These are phyloP conservation scores for Istiophorus platypterus DNA, from an alignment of 2,113 vertebrate species.

Conservation along the genomic window DNA sequence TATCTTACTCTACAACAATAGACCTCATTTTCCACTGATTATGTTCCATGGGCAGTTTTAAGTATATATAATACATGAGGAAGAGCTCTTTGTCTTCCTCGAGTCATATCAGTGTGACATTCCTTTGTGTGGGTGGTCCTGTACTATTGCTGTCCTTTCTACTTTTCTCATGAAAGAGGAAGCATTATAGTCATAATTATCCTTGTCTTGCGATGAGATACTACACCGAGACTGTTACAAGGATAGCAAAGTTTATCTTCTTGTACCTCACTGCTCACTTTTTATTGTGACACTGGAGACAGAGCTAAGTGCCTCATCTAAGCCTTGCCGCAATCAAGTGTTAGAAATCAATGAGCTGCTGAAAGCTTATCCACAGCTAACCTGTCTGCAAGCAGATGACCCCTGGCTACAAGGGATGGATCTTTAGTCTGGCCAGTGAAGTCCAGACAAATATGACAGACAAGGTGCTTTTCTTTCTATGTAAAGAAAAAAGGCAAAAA, in stretches of 20 bases:
- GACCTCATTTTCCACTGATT: slow-evolving; percentile 53
- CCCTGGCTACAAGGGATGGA: slow-evolving; percentile 8
- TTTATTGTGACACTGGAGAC: slow-evolving; percentile 58
- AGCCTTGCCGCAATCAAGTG: slow-evolving; percentile 49
- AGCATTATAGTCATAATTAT: slow-evolving; percentile 19
- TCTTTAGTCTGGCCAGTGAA: slow-evolving; percentile 15
- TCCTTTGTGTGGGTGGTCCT: slow-evolving; percentile 54
- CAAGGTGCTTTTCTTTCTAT: neutral
- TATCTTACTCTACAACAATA: slow-evolving; percentile 63
- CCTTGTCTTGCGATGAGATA: slow-evolving; percentile 9
- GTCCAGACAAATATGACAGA: slow-evolving; percentile 10
- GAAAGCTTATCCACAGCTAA: slow-evolving; percentile 60
- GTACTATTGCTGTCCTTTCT: slow-evolving; percentile 30
- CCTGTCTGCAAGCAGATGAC: slow-evolving; percentile 54
- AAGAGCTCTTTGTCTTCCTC: slow-evolving; percentile 43
- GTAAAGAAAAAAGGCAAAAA: neutral
- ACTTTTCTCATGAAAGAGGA: slow-evolving; percentile 48
- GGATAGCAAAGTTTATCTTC: slow-evolving; percentile 15
- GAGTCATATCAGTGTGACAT: slow-evolving; percentile 15
- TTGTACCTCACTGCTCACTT: slow-evolving; percentile 39
- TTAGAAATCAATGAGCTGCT: slow-evolving; percentile 64
- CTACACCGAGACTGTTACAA: slow-evolving; percentile 15
- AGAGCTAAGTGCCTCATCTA: slow-evolving; percentile 63
- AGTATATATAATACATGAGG: slow-evolving; percentile 27
- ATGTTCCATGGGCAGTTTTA: slow-evolving; percentile 44